Evolutionary conservation across 2,888 invertebrate genomes (phyloP), one percentile per base, ranked within the genome.

Genomic region (Andrena marginata): DNA sequence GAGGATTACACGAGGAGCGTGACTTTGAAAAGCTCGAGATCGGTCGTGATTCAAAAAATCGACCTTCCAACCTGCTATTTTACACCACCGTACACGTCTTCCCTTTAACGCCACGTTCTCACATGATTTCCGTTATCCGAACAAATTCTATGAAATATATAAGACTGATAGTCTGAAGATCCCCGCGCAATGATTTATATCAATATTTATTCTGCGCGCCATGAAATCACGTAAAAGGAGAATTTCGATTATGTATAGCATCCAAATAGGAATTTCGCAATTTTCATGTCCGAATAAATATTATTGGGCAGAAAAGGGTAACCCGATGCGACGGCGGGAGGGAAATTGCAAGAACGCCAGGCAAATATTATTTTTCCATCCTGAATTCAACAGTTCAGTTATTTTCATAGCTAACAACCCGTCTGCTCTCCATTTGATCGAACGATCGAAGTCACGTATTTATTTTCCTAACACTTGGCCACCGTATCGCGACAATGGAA

Each of bases 341-440:
- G 72, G 77, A 84, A 85, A 85, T 88, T 78, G 81, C 81, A 77
- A 86, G 82, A 86, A 77, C 63, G 71, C 42, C 80, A 71, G 80
- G 72, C 89, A 91, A 93, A 93, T 93, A 92, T 93, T 93, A 89
- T 92, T 85, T 75, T 92, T 92, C 85, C 89, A 91, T 92, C 84
- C 49, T 67, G 79, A 72, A 74, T 35, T 80, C 82, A 77, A 51
- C 72, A 72, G 74, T 74, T 68, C 69, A 59, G 35, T 69, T 92
- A 89, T 92, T 92, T 90, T 92, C 89, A 91, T 91, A 89, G 89
- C 86, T 82, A 54, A 80, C 84, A 62, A 77, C 76, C 79, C 54
- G 59, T 48, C 59, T 49, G 48, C 69, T 60, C 71, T 81, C 64
- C 35, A 16, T 71, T 84, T 85, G 86, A 85, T 88, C 60, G 88